A percentile compares a stretch with the other conserved stretches of the same genome.
phyloP scores from a whole-genome alignment of 2,888 invertebrate genomes.

The Dicyrtoma fusca region DNA sequence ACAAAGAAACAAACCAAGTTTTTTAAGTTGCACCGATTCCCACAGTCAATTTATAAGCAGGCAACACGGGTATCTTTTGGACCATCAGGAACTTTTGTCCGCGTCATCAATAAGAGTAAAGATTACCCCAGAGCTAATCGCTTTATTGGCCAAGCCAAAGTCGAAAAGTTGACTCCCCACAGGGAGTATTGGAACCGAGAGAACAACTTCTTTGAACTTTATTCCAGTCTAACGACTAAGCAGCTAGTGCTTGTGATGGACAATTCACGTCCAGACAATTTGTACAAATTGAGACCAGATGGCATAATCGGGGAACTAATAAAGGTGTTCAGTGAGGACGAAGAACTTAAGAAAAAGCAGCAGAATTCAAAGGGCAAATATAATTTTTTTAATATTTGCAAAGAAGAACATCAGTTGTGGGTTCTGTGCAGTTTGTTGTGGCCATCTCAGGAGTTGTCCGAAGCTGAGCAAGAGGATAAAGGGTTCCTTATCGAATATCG shows the following conservation, averaged over 20 bases:
- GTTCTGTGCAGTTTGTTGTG: constrained; percentile 79
- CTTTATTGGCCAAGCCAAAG: constrained; percentile 29
- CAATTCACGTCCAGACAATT: constrained; percentile 14
- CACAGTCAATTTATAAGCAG: constrained; percentile 16
- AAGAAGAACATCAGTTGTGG: constrained; percentile 63
- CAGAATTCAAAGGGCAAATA: neutral
- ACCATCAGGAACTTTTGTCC: constrained; percentile 41
- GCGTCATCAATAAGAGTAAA: constrained; percentile 35
- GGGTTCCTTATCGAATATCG: constrained; percentile 43
- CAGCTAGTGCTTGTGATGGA: constrained; percentile 25
- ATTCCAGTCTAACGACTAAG: constrained; percentile 15
- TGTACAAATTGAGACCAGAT: constrained; percentile 25
- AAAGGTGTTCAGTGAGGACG: constrained; percentile 9
- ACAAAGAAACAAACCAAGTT: constrained; percentile 31
- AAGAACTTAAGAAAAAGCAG: constrained; percentile 1
- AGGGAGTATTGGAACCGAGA: constrained; percentile 17
- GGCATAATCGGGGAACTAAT: constrained; percentile 34
- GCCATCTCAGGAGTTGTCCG: constrained; percentile 59
- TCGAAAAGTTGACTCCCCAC: constrained; percentile 26
- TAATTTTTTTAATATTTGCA: constrained; percentile 1
- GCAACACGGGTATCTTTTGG: constrained; percentile 45
- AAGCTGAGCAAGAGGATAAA: constrained; percentile 32
- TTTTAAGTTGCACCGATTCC: constrained; percentile 4
- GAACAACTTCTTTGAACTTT: neutral
- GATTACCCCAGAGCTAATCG: constrained; percentile 24